Evolutionary conservation across 2,888 invertebrate genomes (phyloP).

Genomic region (Chrysolina oricalcia): DNA sequence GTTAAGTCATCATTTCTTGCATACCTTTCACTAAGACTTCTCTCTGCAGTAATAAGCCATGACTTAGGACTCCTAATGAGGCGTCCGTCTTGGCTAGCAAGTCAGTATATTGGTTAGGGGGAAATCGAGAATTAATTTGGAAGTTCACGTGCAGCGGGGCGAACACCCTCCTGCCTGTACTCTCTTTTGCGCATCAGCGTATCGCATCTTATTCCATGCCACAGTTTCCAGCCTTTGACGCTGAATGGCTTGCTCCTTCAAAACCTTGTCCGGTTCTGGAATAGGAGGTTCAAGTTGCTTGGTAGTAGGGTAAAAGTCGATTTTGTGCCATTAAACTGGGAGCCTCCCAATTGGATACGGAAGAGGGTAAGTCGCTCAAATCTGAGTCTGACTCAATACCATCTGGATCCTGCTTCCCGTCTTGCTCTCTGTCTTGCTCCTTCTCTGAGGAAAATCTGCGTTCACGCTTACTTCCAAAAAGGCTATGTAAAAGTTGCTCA

Average conservation of each 20-base stretch:
- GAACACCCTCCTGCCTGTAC: no score
- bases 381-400: neutral
- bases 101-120: no score
- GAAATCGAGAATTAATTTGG: neutral
- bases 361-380: no score
- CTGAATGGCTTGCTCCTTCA: neutral
- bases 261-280: no score
- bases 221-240: neutral
- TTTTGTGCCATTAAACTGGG: no score
- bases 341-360: no score
- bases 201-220: neutral
- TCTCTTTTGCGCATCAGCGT: neutral
- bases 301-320: no score
- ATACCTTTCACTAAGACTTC: neutral
- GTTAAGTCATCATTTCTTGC: neutral
- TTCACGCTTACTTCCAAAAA: neutral
- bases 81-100: no score
- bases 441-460: no score
- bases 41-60: conserved; percentile 2
- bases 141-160: neutral
- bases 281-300: no score
- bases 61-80: neutral
- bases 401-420: neutral
- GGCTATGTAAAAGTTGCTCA: no score
- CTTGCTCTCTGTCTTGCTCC: no score